Evolutionary conservation across 2,888 invertebrate species (phyloP).

Genomic region (Sarcophaga caerulescens): DNA sequence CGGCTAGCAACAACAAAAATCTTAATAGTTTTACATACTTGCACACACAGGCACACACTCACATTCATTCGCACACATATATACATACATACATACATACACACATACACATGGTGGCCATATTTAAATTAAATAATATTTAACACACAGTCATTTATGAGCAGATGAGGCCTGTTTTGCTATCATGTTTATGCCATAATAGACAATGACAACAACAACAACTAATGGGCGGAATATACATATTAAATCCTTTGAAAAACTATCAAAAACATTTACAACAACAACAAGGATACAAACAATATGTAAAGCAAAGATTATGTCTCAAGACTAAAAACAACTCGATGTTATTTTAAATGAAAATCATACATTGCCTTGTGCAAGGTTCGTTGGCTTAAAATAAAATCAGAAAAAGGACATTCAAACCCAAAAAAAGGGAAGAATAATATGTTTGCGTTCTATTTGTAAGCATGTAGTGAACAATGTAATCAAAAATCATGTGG

Average conservation of each 20-base stretch:
- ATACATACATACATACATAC: neutral
- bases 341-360: neutral
- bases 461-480: neutral
- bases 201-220: conserved; percentile 25
- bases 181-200: conserved; percentile 46
- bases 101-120: neutral
- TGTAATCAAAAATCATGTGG: conserved; percentile 31
- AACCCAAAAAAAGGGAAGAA: no score
- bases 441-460: neutral
- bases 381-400: neutral
- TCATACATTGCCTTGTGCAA: neutral
- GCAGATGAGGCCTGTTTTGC: conserved; percentile 22
- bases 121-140: neutral
- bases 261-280: conserved; percentile 73
- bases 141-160: conserved; percentile 29
- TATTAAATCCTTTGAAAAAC: conserved; percentile 73
- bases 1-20: no score
- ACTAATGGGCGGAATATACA: conserved; percentile 65
- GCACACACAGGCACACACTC: neutral
- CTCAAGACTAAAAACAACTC: neutral
- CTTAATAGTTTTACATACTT: conserved; percentile 11
- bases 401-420: neutral
- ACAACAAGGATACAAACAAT: conserved; percentile 19
- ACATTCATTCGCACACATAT: neutral
- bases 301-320: neutral